These are phyloP conservation scores for Drosophila quasianomalipes DNA, from an alignment of 2,888 invertebrate genomes.

Conservation along the genomic window DNA sequence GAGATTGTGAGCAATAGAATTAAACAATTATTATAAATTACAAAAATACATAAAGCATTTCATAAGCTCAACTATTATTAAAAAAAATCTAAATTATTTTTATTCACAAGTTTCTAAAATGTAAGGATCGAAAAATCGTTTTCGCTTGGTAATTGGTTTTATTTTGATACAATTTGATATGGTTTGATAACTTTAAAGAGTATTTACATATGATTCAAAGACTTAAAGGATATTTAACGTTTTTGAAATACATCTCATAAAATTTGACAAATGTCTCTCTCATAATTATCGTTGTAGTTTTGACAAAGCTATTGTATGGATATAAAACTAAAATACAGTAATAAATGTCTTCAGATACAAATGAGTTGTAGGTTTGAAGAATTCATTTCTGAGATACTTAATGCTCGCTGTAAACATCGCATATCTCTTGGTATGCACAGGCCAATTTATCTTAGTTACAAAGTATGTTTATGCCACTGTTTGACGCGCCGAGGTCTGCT, in stretches of 20 bases:
- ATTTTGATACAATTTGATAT: background rate
- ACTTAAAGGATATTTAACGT: background rate
- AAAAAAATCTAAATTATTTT: no score
- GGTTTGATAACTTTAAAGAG: background rate
- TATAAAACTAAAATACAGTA: slow-evolving; percentile 5
- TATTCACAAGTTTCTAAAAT: background rate
- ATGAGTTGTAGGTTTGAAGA: slow-evolving; percentile 9
- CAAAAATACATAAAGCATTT: background rate
- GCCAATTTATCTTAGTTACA: slow-evolving; percentile 57
- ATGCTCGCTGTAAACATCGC: slow-evolving; percentile 19
- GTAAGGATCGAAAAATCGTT: background rate
- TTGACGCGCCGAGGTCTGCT: slow-evolving; percentile 20
- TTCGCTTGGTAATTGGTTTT: background rate
- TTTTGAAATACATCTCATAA: background rate
- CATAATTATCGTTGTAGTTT: background rate
- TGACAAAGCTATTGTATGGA: background rate
- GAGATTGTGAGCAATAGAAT: background rate
- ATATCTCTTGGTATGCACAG: slow-evolving; percentile 26
- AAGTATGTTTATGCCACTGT: slow-evolving; percentile 57
- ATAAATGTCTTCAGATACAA: slow-evolving; percentile 18
- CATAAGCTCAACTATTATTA: background rate
- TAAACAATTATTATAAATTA: background rate
- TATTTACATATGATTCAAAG: background rate
- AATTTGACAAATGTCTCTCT: background rate
- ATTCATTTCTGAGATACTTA: slow-evolving; percentile 6